Evolutionary conservation across 2,113 vertebrate species (phyloP).

Genomic region (pig (Sus scrofa)): DNA sequence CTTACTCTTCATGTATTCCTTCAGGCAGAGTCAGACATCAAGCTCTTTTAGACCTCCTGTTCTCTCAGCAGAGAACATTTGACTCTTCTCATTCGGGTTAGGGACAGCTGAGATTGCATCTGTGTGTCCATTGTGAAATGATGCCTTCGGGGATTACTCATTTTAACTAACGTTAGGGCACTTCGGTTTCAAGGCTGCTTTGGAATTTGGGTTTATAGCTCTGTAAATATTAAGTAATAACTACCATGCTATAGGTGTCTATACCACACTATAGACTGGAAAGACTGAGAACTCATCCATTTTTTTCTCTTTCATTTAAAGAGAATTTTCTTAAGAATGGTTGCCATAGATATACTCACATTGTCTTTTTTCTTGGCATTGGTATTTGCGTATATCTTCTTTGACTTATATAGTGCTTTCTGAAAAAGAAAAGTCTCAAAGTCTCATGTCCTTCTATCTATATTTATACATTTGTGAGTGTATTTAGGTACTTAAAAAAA

Average conservation of each 20-base stretch:
- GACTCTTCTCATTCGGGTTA: not conserved
- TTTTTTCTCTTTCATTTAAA: conserved; percentile 59
- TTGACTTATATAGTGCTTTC: conserved; percentile 64
- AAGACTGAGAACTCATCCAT: conserved; percentile 8
- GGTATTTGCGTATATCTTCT: conserved; percentile 41
- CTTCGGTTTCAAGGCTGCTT: not conserved
- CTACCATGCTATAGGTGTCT: not conserved
- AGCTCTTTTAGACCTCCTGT: not conserved
- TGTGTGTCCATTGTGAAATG: conserved; percentile 32
- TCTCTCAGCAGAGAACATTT: not conserved
- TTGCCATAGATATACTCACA: conserved; percentile 70
- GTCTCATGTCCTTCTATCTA: conserved; percentile 59
- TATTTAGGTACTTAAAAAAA: conserved; percentile 51
- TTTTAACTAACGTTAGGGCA: not conserved
- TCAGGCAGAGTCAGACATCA: not conserved
- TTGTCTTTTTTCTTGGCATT: conserved; percentile 60
- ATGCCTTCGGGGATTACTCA: not conserved
- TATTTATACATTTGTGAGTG: conserved; percentile 48
- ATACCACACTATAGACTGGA: conserved; percentile 31
- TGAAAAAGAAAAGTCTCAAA: conserved; percentile 56
- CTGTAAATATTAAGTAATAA: conserved; percentile 48
- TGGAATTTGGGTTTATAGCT: conserved; percentile 38
- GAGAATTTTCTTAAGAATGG: conserved; percentile 66
- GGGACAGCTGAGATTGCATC: conserved; percentile 12
- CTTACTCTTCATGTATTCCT: not conserved